Evolutionary conservation across 1,140 invertebrate genomes (phyloP).

Genomic region (Pantala flavescens): DNA sequence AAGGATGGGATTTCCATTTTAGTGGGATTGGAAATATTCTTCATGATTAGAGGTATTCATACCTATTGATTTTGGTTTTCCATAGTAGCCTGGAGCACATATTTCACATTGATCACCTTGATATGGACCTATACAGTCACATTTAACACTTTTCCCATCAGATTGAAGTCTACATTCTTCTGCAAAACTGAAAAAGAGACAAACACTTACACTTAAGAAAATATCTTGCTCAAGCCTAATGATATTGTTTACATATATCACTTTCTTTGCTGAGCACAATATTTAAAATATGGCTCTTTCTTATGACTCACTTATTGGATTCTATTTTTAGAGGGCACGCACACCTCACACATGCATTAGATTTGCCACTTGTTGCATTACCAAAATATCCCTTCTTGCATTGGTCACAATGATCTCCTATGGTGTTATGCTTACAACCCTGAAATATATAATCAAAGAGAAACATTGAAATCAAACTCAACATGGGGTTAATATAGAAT

Average conservation of each 20-base stretch:
- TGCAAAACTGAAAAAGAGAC: conserved; percentile 60
- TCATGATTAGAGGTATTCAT: conserved; percentile 26
- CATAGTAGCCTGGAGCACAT: conserved; percentile 78
- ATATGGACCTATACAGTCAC: conserved; percentile 80
- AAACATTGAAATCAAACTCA: background rate
- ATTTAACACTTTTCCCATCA: conserved; percentile 72
- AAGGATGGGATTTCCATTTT: too few relatives aligned
- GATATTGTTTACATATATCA: too few relatives aligned
- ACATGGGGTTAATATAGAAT: conserved; percentile 17
- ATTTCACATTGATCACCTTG: conserved; percentile 75
- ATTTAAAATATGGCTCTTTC: background rate
- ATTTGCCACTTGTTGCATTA: conserved; percentile 72
- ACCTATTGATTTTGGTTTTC: conserved; percentile 59
- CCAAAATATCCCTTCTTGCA: conserved; percentile 90
- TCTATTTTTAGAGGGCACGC: conserved; percentile 84
- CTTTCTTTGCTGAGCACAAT: too few relatives aligned
- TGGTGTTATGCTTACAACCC: conserved; percentile 86
- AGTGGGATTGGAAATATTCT: too few relatives aligned
- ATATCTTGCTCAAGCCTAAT: too few relatives aligned
- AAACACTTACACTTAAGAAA: background rate
- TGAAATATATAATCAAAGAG: conserved; percentile 31
- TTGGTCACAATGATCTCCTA: conserved; percentile 85
- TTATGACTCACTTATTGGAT: conserved; percentile 74
- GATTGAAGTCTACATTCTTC: conserved; percentile 71
- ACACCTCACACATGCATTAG: conserved; percentile 88